Evolutionary conservation across 2,888 invertebrate species (phyloP), one percentile per base, ranked within the genome.

Genomic region (Notodromas monacha): DNA sequence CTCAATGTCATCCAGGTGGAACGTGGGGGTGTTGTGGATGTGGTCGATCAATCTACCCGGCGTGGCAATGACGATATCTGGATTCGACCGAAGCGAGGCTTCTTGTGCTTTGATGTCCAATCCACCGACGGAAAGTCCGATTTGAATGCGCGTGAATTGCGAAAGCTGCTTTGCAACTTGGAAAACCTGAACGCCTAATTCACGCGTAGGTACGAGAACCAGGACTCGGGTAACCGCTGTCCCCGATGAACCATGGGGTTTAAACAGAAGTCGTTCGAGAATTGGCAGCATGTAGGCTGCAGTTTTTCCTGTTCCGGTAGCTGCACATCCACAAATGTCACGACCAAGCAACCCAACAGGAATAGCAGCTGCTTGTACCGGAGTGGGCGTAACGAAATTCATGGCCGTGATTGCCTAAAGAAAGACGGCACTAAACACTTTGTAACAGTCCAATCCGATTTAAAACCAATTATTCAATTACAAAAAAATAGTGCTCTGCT

Each of bases 231-330:
- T 73, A 3, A 61, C 61, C 27, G 60, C 47, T 37, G 10, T 31
- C 6, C 3, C 26, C 13, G 12, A 15, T 15, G 11, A 6, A 21
- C 65, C 61, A 16, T 62, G 56, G 0, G 84, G 70, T 39, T 73
- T 65, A 48, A 74, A 89, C 8, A 92, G 50, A 35, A 96, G 57
- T 36, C 92, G 60, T 52, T 96, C 96, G 31, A 96, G 46, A 2
- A 86, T 81, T 0, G 96, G 96, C 39, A 96, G 52, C 77, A 96
- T 89, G 49, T 89, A 96, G 0, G 96, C 92, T 0, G 84, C 86
- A 0, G 96, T 96, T 58, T 99, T 96, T 31, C 92, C 89, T 4
- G 76, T 70, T 31, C 96, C 96, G 0, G 92, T 96, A 1, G 89
- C 86, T 15, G 96, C 92, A 56, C 92, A 96, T 6, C 86, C 96